Percentiles rank a stretch among this genome's conserved stretches.
Evolutionary conservation across 1,140 invertebrate genomes (phyloP).

Genomic region (Globodera ellingtonae): DNA sequence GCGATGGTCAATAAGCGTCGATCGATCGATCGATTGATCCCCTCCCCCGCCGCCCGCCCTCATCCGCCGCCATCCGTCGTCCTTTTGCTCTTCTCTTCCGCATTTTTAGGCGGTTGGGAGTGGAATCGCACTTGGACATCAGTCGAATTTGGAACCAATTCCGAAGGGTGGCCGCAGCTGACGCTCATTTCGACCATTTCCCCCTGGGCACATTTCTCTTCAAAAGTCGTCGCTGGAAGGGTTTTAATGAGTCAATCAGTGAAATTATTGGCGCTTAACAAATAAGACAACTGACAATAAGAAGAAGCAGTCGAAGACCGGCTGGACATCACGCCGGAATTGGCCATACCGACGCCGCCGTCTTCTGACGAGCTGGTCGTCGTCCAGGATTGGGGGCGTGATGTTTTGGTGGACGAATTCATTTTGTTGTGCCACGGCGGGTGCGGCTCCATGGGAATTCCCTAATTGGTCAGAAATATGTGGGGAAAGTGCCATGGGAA

Average conservation of each 20-base stretch:
- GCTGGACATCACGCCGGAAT: background rate
- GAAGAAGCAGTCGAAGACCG: background rate
- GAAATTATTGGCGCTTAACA: background rate
- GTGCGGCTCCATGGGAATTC: background rate
- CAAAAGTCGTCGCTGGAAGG: background rate
- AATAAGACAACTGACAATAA: background rate
- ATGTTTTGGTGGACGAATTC: background rate
- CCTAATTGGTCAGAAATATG: background rate
- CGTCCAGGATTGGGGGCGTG: slow-evolving; percentile 25
- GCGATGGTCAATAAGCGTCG: too few relatives aligned
- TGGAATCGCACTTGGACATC: background rate
- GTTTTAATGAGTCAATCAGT: background rate
- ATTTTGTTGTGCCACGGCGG: background rate
- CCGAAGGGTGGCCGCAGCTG: background rate
- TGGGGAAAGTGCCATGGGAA: background rate
- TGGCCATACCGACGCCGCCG: background rate
- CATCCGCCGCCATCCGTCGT: background rate
- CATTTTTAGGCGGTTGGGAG: background rate
- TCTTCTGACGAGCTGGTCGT: slow-evolving; percentile 31
- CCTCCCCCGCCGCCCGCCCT: too few relatives aligned
- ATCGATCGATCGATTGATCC: too few relatives aligned
- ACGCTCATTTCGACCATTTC: background rate
- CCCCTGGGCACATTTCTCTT: background rate
- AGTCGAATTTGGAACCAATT: background rate
- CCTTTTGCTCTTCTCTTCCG: background rate